Base-by-base conservation (phyloP, 37 sponge, comb jelly and placozoan genomes). In the Ianthella basta region DNA sequence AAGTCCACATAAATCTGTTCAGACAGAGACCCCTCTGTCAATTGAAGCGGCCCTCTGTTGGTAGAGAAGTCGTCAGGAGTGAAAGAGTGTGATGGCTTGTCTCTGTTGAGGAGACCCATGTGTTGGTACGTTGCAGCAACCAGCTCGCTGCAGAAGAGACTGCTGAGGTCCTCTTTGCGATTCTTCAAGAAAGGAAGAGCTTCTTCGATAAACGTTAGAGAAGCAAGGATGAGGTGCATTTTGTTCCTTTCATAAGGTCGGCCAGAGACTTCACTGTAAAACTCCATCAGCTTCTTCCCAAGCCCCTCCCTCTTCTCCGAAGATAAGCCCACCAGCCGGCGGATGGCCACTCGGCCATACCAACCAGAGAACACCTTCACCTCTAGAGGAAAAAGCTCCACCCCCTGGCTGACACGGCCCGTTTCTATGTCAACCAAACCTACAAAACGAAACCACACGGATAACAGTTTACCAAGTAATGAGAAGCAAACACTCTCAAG, bases 31-130 rank as follows among this genome's bases (percentile, higher is more conserved):
- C 78, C 78, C 78, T 50, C 40, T 19, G 2, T 13, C 0, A 75
- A 23, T 1, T 18, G 10, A 32, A 75, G 54, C 1, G 85, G 60
- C 10, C n/a, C n/a, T n/a, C 74, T 54, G 10, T 59, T 70, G 72
- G 88, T 94, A 59, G 89, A 81, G 41, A 94, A 94, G 77, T 94
- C 95, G 40, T 91, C 92, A 33, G 92, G 92, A 27, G 95, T 88
- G 40, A 77, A 94, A 18, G 79, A 80, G 77, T 94, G 81, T 16
- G 95, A 86, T 2, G 61, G 60, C 32, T 83, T 88, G 37, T 56
- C 81, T 12, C 18, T 0, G 33, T 6, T 23, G 6, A 79, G 66
- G 21, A 94, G 68, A 0, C 89, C 89, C 82, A 91, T 85, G 0
- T 81, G 69, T 67, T 94, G 87, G 73, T 91, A 91, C 5, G 89